Conservation (phyloP, 2,888 invertebrate genomes). For the Xanthia icteritia region DNA sequence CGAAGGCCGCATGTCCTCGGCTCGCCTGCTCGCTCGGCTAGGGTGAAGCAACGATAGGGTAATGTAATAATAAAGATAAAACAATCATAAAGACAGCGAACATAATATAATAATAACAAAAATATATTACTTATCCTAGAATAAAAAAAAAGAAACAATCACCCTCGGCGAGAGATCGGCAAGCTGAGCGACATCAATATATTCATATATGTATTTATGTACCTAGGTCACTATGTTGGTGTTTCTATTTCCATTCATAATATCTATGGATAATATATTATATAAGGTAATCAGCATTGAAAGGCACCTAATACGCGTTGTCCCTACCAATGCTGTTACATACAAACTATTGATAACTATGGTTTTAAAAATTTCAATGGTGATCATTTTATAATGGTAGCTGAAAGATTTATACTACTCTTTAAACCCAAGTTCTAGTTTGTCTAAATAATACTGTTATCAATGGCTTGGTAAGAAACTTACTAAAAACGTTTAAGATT, state of each 20-base stretch:
- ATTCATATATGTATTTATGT: conserved; percentile 83
- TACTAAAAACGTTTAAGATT: conserved; percentile 81
- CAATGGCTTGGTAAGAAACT: conserved; percentile 90
- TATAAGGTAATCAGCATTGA: conserved; percentile 79
- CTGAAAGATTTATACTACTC: conserved; percentile 83
- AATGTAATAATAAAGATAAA: conserved; percentile 77
- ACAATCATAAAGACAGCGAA: conserved; percentile 85
- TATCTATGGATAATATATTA: conserved; percentile 82
- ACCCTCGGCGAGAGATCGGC: conserved; percentile 76
- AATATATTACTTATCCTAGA: conserved; percentile 87
- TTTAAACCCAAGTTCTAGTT: conserved; percentile 87
- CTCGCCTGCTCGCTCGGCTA: conserved; percentile 74
- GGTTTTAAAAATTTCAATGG: conserved; percentile 78
- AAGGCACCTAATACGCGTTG: conserved; percentile 72
- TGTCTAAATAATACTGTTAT: conserved; percentile 90
- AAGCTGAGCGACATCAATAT: conserved; percentile 75
- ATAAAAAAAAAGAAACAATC: conserved; percentile 79
- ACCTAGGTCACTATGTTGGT: conserved; percentile 89
- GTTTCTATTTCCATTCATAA: conserved; percentile 88
- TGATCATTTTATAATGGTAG: conserved; percentile 84
- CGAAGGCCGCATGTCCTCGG: conserved; percentile 69
- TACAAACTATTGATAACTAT: conserved; percentile 86
- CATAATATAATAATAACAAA: conserved; percentile 83
- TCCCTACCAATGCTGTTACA: conserved; percentile 80
- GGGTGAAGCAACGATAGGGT: conserved; percentile 78